A percentile compares a stretch with the other conserved stretches of the same genome.
These are phyloP conservation scores for Etheostoma nigrum DNA, from an alignment of 2,797 vertebrate genomes.

Conservation along the genomic window DNA sequence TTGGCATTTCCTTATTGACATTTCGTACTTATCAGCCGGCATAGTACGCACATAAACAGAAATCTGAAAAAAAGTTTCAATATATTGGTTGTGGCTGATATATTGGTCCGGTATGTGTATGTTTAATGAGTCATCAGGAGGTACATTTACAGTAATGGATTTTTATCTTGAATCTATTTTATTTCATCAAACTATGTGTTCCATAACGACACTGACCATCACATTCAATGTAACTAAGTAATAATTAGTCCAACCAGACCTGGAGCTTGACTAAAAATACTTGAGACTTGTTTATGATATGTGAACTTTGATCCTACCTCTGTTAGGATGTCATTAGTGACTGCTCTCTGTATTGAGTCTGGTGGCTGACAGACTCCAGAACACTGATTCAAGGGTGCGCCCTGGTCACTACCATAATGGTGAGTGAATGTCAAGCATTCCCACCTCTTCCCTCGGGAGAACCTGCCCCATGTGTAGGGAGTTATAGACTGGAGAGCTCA, in stretches of 20 bases:
- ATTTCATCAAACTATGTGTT: neutral
- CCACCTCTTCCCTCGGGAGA: conserved; percentile 32
- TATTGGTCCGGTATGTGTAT: neutral
- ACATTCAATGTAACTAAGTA: neutral
- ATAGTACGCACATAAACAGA: neutral
- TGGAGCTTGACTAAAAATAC: conserved; percentile 10
- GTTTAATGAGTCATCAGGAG: neutral
- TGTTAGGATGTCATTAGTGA: conserved; percentile 8
- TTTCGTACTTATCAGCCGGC: neutral
- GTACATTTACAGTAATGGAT: neutral
- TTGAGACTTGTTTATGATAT: conserved; percentile 9
- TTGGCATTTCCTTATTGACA: neutral
- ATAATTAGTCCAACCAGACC: neutral
- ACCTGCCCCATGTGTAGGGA: conserved; percentile 56
- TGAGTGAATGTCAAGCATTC: conserved; percentile 54
- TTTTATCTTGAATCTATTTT: neutral
- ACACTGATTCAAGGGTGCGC: conserved; percentile 19
- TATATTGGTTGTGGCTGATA: neutral
- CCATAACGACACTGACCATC: neutral
- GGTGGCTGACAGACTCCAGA: conserved; percentile 24
- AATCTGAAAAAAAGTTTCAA: neutral
- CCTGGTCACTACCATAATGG: conserved; percentile 28
- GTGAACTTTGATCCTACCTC: conserved; percentile 15
- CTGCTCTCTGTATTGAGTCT: conserved; percentile 17
- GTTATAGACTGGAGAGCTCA: conserved; percentile 62